Conservation (phyloP, 2,797 vertebrate species). For the Cetoscarus ocellatus region DNA sequence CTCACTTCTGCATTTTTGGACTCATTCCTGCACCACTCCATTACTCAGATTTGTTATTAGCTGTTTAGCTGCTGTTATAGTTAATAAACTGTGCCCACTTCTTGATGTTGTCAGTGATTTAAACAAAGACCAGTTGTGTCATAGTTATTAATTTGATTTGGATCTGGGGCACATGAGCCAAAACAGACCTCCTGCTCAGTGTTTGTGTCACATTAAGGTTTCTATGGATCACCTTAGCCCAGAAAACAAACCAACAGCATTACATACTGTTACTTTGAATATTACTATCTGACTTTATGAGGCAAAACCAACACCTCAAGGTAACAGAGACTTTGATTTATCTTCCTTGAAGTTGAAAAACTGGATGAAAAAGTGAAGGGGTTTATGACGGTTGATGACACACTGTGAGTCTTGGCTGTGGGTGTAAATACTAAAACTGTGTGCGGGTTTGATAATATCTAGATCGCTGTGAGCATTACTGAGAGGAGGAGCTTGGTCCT, state of each 20-base stretch:
- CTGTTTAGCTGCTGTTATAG: too few species aligned
- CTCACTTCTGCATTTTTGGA: too few species aligned
- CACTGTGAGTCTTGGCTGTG: neutral
- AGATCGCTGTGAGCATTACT: neutral
- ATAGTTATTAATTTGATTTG: conserved; percentile 1
- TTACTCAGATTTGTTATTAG: too few species aligned
- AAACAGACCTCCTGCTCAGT: neutral
- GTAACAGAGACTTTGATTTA: neutral
- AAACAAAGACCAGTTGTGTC: neutral
- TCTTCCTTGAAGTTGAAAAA: conserved; percentile 12
- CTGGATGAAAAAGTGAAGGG: neutral
- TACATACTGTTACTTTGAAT: neutral
- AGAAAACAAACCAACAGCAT: neutral
- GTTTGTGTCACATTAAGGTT: neutral
- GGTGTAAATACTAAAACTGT: neutral
- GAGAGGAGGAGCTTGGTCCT: conserved; percentile 46
- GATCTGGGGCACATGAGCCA: neutral
- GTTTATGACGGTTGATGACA: neutral
- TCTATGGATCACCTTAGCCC: neutral
- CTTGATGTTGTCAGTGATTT: neutral
- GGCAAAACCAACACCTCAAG: too few species aligned
- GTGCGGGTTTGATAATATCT: neutral
- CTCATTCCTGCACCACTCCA: too few species aligned
- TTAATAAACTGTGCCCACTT: too few species aligned
- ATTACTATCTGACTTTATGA: neutral